Base-by-base conservation (phyloP, 2,797 vertebrate species). In the Enteromius afrohamiltoni region DNA sequence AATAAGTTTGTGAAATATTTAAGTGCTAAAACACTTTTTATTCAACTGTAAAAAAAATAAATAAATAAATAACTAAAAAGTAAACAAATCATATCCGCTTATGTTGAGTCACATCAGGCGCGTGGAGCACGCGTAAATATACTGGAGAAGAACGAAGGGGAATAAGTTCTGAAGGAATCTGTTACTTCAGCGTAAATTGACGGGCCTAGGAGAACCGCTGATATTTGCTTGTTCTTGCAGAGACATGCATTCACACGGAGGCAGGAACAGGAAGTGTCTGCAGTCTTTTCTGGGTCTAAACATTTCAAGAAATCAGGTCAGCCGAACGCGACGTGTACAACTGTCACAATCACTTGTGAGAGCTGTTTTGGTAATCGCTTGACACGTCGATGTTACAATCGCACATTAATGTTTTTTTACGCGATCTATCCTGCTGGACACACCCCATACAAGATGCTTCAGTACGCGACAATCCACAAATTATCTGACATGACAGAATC, bases 401-500 rank as follows among this genome's bases (percentile, higher is more conserved):
- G 11, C 21, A 75, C 0, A 60, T 11, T 31, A 67, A 29, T 47
- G 8, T 5, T 53, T 53, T 47, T 58, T 11, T 60, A 10, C 45
- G 73, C n/a, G 73, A 77, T 34, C 7, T 47, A 40, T 19, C 67
- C 23, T 3, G 37, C 47, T 69, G 40, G 82, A 83, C 82, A 83
- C 82, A 83, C 82, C 82, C 82, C 74, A 60, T 45, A 14, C 62
- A 7, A 11, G 19, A 69, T 13, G 34, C 19, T 40, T n/a, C 31
- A 34, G 1, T 73, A 1, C 45, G 64, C 80, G 19, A 37, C 55
- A 74, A 17, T 29, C 67, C 19, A 34, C 42, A 23, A 0, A 11
- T 19, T 0, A 29, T 2, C 1, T 23, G 19, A 62, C 19, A 34
- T 0, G 60, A 71, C 68, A 1, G 0, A 71, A 45, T 29, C 40